Evolutionary conservation across 2,888 invertebrate species (phyloP).

Genomic region (Neuroscelio doddi): DNA sequence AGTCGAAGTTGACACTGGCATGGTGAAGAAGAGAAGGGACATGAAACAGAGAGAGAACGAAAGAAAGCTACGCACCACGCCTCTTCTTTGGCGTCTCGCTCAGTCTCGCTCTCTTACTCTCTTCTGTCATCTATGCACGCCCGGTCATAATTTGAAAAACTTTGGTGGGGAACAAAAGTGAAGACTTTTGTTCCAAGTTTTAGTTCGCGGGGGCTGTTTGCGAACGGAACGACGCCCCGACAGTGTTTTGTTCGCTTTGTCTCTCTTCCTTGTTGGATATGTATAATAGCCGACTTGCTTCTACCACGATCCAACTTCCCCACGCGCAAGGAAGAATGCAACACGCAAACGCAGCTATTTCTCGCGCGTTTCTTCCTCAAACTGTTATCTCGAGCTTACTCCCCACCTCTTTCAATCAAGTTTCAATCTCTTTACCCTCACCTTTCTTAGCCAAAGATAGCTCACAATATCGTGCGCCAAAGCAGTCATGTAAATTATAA

Average conservation of each 20-base stretch:
- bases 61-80: slow-evolving; percentile 35
- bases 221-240: slow-evolving; percentile 66
- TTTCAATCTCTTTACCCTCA: slow-evolving; percentile 39
- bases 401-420: slow-evolving; percentile 22
- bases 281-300: slow-evolving; percentile 57
- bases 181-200: slow-evolving; percentile 70
- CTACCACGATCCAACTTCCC: slow-evolving; percentile 44
- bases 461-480: too few relatives aligned
- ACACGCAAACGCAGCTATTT: slow-evolving; percentile 40
- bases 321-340: slow-evolving; percentile 35
- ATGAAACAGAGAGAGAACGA: slow-evolving; percentile 27
- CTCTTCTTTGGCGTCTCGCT: slow-evolving; percentile 25
- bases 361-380: slow-evolving; percentile 16
- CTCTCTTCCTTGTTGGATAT: slow-evolving; percentile 67
- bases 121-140: slow-evolving; percentile 44
- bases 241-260: slow-evolving; percentile 70
- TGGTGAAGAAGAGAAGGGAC: slow-evolving; percentile 26
- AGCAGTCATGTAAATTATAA: too few relatives aligned
- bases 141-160: slow-evolving; percentile 70
- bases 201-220: slow-evolving; percentile 64
- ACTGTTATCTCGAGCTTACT: slow-evolving; percentile 27
- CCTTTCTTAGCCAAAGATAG: too few relatives aligned
- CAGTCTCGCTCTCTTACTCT: slow-evolving; percentile 46
- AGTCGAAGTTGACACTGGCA: slow-evolving; percentile 40
- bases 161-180: slow-evolving; percentile 68